Evolutionary conservation across 2,888 invertebrate species (phyloP).

Genomic region (Slavum lentiscoides): DNA sequence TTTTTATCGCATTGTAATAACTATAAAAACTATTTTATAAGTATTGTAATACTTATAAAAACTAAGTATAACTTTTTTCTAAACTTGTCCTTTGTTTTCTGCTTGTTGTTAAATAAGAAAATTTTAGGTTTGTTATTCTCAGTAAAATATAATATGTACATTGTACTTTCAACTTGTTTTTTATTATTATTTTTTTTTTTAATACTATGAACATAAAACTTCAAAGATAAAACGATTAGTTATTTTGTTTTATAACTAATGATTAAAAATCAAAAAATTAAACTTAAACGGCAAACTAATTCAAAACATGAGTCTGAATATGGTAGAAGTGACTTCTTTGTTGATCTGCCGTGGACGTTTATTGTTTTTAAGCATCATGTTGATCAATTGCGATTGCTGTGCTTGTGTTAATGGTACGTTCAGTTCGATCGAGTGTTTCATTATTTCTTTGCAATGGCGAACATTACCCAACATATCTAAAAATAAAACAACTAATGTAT

Average conservation of each 20-base stretch:
- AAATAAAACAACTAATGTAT: constrained; percentile 23
- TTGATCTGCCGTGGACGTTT: constrained; percentile 10
- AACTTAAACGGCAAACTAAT: constrained; percentile 9
- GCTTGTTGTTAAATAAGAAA: not conserved
- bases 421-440: constrained; percentile 52
- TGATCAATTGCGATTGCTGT: constrained; percentile 53
- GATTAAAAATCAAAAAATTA: no score
- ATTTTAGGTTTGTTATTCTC: not conserved
- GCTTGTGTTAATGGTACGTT: constrained; percentile 52
- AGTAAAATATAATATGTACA: constrained; percentile 7
- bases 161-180: not conserved
- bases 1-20: constrained; percentile 29
- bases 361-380: constrained; percentile 45
- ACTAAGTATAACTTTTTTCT: constrained; percentile 3
- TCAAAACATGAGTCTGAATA: constrained; percentile 49
- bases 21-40: not conserved
- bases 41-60: not conserved
- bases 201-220: not conserved
- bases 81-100: not conserved
- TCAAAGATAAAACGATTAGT: no score
- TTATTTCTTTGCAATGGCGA: constrained; percentile 53
- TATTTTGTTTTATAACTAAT: no score
- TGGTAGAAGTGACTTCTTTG: constrained; percentile 37
- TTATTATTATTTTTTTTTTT: constrained; percentile 12
- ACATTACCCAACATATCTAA: constrained; percentile 45